Evolutionary conservation across 2,113 vertebrate species (phyloP).

Genomic region (Patagioenas fasciata): DNA sequence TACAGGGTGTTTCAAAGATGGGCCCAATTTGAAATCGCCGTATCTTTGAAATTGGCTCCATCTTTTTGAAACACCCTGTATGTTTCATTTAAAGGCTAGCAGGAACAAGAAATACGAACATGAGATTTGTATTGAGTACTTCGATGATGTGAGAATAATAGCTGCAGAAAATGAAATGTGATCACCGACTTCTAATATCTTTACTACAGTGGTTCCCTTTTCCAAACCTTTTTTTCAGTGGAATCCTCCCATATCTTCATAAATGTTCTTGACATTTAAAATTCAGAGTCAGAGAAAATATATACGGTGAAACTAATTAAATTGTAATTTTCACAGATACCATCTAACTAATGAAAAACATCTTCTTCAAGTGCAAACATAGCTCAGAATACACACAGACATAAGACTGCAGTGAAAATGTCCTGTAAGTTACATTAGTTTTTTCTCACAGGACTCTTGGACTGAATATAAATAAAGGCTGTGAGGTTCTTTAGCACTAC

Average conservation of each 20-base stretch:
- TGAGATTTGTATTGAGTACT: background rate
- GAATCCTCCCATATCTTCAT: background rate
- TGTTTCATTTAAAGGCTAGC: background rate
- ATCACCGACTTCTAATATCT: background rate
- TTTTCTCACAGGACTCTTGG: background rate
- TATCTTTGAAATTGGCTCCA: no score
- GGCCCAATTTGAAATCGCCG: no score
- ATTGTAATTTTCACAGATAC: background rate
- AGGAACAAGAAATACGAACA: background rate
- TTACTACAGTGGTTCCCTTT: background rate
- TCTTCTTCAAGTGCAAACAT: background rate
- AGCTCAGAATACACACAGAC: background rate
- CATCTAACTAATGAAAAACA: background rate
- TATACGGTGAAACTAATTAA: background rate
- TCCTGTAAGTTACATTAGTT: background rate
- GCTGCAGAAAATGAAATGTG: background rate
- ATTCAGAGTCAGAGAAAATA: background rate
- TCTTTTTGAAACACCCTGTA: no score
- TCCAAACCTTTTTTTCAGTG: background rate
- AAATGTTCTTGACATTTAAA: background rate
- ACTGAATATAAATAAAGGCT: background rate
- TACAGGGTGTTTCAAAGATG: no score
- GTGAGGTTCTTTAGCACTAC: background rate
- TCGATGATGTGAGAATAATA: background rate
- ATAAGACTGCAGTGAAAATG: background rate